Evolutionary conservation across 2,888 invertebrate species (phyloP), one percentile per base, ranked within the genome.

Genomic region (Latrodectus elegans): DNA sequence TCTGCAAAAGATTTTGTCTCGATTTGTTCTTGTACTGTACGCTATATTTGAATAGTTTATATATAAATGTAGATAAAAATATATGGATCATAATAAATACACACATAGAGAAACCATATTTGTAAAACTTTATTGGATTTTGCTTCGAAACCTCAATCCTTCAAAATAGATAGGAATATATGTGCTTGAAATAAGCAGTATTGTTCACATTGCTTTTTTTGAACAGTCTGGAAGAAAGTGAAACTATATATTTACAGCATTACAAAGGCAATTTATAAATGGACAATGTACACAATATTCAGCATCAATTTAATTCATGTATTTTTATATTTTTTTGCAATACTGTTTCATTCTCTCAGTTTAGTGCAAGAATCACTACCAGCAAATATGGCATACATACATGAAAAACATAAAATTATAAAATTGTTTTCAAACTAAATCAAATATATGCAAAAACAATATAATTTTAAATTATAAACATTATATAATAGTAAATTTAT

Each of bases 141-240:
- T 73, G 52, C 55, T 78, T 78, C 72, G 78, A 84, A 84, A 84
- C 74, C 38, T 73, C 52, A 78, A 73, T 84, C 84, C 77, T 84
- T 84, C 77, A 84, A 84, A 84, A 84, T 84, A 84, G 75, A 83
- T 75, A 76, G 76, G 83, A 77, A 83, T 83, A 77, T 83, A 77
- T 68, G 77, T 77, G 77, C 77, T 77, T 77, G 65, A 77, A 77
- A 77, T 73, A 84, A 84, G 84, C 77, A 53, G 77, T 84, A 77
- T 84, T 84, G 72, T 84, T 38, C 84, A 73, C 72, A 84, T 73
- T 84, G 78, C 67, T 84, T 84, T 84, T 55, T 52, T 60, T 84
- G 73, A 78, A 84, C 72, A 26, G 72, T 73, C 78, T 84, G 84
- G 78, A 84, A 84, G 84, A 84, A 67, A 84, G 65, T 77, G 78